Conservation (phyloP, 2,888 invertebrate species). For the Euplexia lucipara region DNA sequence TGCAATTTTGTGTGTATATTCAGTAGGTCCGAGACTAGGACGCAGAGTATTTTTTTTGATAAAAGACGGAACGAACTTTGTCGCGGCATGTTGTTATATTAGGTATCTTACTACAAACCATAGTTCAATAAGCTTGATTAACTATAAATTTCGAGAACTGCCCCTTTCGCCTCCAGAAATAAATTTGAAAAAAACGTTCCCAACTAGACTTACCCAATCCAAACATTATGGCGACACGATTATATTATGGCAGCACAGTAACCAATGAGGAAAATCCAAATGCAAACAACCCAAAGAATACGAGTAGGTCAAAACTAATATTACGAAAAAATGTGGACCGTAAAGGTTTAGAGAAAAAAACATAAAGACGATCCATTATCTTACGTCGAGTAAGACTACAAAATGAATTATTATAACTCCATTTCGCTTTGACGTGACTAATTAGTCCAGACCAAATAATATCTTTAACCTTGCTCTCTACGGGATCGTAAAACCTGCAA, state of each 20-base stretch:
- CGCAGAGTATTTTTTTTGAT: no score
- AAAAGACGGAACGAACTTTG: no score
- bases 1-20: no score
- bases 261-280: slow-evolving; percentile 25
- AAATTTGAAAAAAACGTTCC: not conserved
- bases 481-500: slow-evolving; percentile 68
- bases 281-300: slow-evolving; percentile 24
- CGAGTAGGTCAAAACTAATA: slow-evolving; percentile 28
- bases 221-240: slow-evolving; percentile 1
- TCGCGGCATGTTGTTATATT: no score
- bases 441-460: slow-evolving; percentile 80
- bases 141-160: no score
- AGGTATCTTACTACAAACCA: no score
- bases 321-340: slow-evolving; percentile 18
- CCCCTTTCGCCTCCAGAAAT: no score
- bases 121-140: no score
- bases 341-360: slow-evolving; percentile 54
- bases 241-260: not conserved
- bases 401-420: slow-evolving; percentile 83
- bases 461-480: slow-evolving; percentile 78
- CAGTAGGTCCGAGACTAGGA: no score
- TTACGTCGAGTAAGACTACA: slow-evolving; percentile 67
- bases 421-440: slow-evolving; percentile 85
- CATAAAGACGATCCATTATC: slow-evolving; percentile 70
- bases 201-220: not conserved